Conservation (phyloP, 2,797 vertebrate species). For the Parambassis ranga region DNA sequence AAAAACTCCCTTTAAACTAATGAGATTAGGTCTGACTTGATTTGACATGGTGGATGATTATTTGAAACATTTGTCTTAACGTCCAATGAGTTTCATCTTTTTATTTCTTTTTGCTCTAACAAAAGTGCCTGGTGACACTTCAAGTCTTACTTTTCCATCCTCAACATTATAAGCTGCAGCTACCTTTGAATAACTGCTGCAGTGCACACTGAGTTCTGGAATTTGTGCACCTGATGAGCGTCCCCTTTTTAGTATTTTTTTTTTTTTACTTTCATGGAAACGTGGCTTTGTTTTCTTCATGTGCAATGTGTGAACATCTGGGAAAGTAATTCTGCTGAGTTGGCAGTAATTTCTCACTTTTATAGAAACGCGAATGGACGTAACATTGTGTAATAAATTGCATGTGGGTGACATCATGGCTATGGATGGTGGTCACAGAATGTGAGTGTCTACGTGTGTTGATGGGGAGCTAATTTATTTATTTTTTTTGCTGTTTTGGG, state of each 20-base stretch:
- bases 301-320: conserved; percentile 56
- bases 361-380: conserved; percentile 23
- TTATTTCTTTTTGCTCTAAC: too few species aligned
- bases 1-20: too few species aligned
- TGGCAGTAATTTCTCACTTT: conserved; percentile 47
- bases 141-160: conserved; percentile 9
- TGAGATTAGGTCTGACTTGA: too few species aligned
- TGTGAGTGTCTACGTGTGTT: not conserved
- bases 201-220: not conserved
- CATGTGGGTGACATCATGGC: conserved; percentile 56
- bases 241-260: not conserved
- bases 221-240: not conserved
- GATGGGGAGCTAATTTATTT: not conserved
- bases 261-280: conserved; percentile 22
- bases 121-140: too few species aligned
- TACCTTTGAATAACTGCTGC: not conserved
- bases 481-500: not conserved
- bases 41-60: too few species aligned
- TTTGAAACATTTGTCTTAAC: too few species aligned
- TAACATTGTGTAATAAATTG: conserved; percentile 54
- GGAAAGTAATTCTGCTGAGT: conserved; percentile 29
- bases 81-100: too few species aligned
- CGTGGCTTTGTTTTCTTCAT: conserved; percentile 37
- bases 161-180: not conserved
- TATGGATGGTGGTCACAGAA: conserved; percentile 13